Percentiles rank a stretch among this genome's conserved stretches.
phyloP scores from a whole-genome alignment of 2,113 vertebrate species.

The Charina bottae region DNA sequence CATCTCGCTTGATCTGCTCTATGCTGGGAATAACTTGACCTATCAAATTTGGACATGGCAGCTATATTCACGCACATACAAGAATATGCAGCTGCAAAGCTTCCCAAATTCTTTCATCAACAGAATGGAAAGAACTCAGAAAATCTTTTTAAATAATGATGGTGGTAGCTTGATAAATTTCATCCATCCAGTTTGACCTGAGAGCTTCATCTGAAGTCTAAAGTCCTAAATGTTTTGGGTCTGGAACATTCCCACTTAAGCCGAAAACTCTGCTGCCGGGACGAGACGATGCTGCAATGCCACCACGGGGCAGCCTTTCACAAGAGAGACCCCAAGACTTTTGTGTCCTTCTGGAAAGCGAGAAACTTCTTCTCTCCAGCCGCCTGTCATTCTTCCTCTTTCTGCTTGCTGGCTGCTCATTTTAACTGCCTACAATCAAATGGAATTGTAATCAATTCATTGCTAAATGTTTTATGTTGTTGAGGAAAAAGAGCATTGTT shows the following conservation, averaged over 20 bases:
- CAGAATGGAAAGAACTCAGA: neutral
- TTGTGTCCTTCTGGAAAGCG: neutral
- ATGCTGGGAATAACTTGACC: neutral
- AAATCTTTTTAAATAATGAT: neutral
- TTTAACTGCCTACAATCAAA: neutral
- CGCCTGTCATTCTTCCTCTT: neutral
- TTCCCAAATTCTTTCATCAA: neutral
- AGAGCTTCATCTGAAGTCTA: neutral
- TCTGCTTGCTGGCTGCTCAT: neutral
- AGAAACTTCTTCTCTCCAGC: neutral
- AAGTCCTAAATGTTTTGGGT: neutral
- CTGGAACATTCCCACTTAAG: neutral
- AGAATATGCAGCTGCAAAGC: neutral
- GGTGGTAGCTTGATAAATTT: neutral
- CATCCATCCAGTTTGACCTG: neutral
- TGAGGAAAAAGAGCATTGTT: neutral
- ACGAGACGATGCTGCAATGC: no score
- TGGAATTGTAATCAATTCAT: neutral
- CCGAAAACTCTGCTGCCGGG: neutral
- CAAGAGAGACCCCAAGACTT: neutral
- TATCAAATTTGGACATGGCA: neutral
- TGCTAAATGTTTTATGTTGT: neutral
- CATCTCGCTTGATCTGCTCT: neutral
- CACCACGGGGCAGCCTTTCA: neutral
- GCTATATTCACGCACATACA: neutral